Evolutionary conservation across 2,797 vertebrate species (phyloP).

Genomic region (Leptodactylus fallax): DNA sequence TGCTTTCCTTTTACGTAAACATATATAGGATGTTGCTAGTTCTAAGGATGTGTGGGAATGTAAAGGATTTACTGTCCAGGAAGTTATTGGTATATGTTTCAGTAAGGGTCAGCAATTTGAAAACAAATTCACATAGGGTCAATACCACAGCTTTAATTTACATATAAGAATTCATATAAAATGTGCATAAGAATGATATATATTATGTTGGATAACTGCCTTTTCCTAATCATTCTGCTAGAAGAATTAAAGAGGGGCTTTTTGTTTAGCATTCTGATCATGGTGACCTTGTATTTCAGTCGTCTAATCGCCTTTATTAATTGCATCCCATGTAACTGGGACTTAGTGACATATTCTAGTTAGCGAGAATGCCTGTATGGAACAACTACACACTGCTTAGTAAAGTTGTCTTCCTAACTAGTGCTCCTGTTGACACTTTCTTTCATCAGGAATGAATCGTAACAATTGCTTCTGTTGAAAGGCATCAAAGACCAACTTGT

Average conservation of each 20-base stretch:
- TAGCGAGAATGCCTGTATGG: constrained; percentile 44
- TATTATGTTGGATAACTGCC: not conserved
- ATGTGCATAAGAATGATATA: not conserved
- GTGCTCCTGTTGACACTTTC: constrained; percentile 70
- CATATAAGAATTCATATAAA: constrained; percentile 2
- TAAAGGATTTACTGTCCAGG: constrained; percentile 39
- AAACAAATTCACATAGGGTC: constrained; percentile 36
- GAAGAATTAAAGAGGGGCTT: not conserved
- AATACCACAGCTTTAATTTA: constrained; percentile 26
- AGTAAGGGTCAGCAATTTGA: constrained; percentile 42
- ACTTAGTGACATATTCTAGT: constrained; percentile 54
- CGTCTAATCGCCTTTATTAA: constrained; percentile 48
- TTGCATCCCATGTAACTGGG: constrained; percentile 51
- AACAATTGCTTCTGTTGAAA: constrained; percentile 78
- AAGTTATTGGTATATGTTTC: constrained; percentile 26
- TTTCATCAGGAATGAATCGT: constrained; percentile 72
- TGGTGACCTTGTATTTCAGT: constrained; percentile 29
- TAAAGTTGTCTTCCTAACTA: constrained; percentile 53
- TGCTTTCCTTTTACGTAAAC: not conserved
- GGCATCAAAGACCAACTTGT: constrained; percentile 74
- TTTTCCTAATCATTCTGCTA: not conserved
- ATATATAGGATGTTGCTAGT: not conserved
- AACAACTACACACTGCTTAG: constrained; percentile 39
- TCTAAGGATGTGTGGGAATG: constrained; percentile 9
- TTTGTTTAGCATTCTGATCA: not conserved